Percentiles rank a stretch among this genome's conserved stretches.
Conservation (phyloP, 2,797 vertebrate genomes). For the Esox masquinongy region DNA sequence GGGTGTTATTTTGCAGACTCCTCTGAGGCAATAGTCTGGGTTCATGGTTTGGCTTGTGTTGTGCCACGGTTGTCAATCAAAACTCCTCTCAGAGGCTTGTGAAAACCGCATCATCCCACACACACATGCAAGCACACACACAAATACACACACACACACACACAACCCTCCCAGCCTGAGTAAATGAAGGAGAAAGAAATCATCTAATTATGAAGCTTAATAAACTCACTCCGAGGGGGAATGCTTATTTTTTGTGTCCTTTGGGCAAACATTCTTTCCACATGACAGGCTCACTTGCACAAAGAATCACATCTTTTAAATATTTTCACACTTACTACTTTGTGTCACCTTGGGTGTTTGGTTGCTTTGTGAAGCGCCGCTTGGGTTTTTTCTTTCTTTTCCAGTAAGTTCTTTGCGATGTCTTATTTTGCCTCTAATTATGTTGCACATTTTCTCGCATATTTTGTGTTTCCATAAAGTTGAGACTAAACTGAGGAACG, state of each 20-base stretch:
- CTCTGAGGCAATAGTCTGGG: not conserved
- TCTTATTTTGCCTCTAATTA: not conserved
- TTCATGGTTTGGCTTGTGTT: not conserved
- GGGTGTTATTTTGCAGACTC: not conserved
- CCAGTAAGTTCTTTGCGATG: not conserved
- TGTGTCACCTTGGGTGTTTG: constrained; percentile 45
- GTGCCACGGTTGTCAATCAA: not conserved
- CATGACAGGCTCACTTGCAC: constrained; percentile 36
- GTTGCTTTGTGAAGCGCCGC: not conserved
- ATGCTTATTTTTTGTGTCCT: constrained; percentile 45
- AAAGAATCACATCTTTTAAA: constrained; percentile 52
- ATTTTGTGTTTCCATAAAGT: not conserved
- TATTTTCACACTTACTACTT: constrained; percentile 59
- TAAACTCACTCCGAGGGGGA: constrained; percentile 44
- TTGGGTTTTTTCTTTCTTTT: not conserved
- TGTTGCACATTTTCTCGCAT: not conserved
- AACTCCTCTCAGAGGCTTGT: not conserved
- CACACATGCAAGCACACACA: not conserved
- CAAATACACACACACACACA: not conserved
- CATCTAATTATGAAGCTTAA: constrained; percentile 62
- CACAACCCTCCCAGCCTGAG: not conserved
- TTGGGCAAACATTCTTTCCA: constrained; percentile 48
- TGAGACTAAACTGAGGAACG: not conserved
- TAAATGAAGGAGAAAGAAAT: constrained; percentile 60
- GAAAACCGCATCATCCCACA: not conserved